These are phyloP conservation scores for Mus pahari DNA, from an alignment of 2,113 vertebrate genomes.

Conservation along the genomic window DNA sequence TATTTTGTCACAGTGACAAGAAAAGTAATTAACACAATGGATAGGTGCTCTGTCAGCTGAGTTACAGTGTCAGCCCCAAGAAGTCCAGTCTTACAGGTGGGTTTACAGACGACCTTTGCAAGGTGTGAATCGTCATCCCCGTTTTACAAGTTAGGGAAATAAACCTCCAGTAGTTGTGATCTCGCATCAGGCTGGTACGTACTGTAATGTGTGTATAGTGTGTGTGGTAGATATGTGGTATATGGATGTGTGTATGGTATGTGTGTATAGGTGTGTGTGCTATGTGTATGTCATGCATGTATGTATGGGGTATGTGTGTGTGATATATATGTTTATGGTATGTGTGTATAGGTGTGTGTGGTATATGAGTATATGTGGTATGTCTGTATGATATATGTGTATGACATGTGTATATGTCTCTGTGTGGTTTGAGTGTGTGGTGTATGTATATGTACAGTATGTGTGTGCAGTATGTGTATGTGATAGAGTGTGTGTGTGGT, in stretches of 20 bases:
- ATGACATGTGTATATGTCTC: not conserved
- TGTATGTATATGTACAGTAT: not conserved
- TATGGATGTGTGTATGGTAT: too few species aligned
- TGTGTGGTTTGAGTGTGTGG: not conserved
- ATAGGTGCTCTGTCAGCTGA: not conserved
- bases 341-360: not conserved
- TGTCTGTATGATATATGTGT: not conserved
- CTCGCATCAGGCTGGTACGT: not conserved
- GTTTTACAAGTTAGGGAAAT: conserved; percentile 31
- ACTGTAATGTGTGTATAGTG: not conserved
- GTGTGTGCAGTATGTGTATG: too few species aligned
- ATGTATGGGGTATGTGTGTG: too few species aligned
- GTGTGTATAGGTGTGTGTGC: too few species aligned
- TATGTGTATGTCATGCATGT: too few species aligned
- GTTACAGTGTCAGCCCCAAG: not conserved
- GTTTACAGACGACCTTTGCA: not conserved
- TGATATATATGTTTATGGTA: too few species aligned
- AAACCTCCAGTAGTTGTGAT: not conserved
- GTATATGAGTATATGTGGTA: not conserved
- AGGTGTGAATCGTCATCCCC: not conserved
- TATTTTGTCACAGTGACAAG: not conserved
- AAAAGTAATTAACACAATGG: not conserved
- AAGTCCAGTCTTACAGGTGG: not conserved
- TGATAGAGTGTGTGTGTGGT: too few species aligned
- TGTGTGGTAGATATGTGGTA: too few species aligned